Evolutionary conservation across 1,140 invertebrate species (phyloP), one percentile per base, ranked within the genome.

Genomic region (Carcinoscorpius rotundicauda): DNA sequence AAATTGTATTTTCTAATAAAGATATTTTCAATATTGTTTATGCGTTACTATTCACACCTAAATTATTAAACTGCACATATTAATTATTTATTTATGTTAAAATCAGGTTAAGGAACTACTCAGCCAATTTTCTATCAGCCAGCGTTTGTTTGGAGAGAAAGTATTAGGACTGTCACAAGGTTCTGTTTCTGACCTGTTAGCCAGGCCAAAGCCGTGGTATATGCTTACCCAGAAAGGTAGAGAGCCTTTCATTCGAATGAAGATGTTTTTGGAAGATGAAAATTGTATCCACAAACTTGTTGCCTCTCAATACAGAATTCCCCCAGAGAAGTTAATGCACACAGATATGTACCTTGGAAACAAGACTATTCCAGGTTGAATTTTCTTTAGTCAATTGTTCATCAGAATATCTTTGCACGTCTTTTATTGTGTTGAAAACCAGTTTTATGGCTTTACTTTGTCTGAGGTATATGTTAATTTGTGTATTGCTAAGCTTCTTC

Each of bases 61-160:
- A 6, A 6, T 11, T 59, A 49, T 3, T 3, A 6, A 50, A 51
- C 9, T 8, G 6, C 5, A 53, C 48, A 66, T 10, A 58, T 49
- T 52, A 55, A 49, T 63, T 63, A 58, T 56, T 59, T 66, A n/a
- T 52, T 64, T 73, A 29, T 29, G 29, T 29, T 29, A 29, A 51
- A 29, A 29, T 5, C 72, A 87, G 81, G 85, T 99, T 4, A 98
- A 98, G 79, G 96, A 99, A 78, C 92, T 95, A 69, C 80, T 99
- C 56, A 96, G 91, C 71, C 93, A 98, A 78, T 98, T 97, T 80
- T 98, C 94, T 62, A 98, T 99, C 72, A 98, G 94, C 67, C 97
- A 99, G 79, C 83, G 97, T 66, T 80, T 99, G 59, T 99, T 99
- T 76, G 97, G 97, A 29, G 97, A 99, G 76, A 93, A 89, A 3